Evolutionary conservation across 2,888 invertebrate genomes (phyloP).

Genomic region (Microctonus aethiopoides): DNA sequence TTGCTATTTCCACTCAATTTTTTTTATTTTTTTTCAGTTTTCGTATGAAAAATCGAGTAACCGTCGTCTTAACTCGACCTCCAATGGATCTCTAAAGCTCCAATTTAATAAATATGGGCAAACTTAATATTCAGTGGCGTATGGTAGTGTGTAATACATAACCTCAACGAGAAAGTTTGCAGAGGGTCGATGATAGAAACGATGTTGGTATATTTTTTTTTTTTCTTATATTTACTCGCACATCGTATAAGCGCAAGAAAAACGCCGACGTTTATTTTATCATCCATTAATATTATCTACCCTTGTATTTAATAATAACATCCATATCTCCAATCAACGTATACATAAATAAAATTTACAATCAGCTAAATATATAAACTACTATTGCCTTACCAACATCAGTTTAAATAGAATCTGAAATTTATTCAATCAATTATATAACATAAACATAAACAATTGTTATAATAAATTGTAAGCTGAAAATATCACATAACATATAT

Average conservation of each 20-base stretch:
- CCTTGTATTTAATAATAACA: neutral
- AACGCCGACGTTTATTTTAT: neutral
- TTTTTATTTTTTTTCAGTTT: neutral
- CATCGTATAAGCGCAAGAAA: neutral
- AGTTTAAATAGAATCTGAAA: too few relatives aligned
- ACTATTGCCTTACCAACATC: too few relatives aligned
- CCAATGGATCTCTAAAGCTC: neutral
- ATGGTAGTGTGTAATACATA: neutral
- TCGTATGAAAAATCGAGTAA: neutral
- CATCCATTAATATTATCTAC: neutral
- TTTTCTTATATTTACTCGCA: neutral
- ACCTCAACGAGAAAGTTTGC: neutral
- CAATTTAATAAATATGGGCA: slow-evolving; percentile 32
- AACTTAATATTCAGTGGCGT: slow-evolving; percentile 29
- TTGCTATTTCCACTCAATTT: neutral
- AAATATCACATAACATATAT: neutral
- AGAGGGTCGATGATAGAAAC: neutral
- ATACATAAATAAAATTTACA: too few relatives aligned
- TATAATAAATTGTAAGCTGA: too few relatives aligned
- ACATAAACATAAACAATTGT: neutral
- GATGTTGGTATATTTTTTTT: neutral
- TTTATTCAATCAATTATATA: too few relatives aligned
- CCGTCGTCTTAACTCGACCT: neutral
- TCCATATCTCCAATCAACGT: neutral
- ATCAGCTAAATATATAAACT: too few relatives aligned